These are phyloP conservation scores for Abrostola tripartita DNA, from an alignment of 2,888 invertebrate genomes.

Conservation along the genomic window DNA sequence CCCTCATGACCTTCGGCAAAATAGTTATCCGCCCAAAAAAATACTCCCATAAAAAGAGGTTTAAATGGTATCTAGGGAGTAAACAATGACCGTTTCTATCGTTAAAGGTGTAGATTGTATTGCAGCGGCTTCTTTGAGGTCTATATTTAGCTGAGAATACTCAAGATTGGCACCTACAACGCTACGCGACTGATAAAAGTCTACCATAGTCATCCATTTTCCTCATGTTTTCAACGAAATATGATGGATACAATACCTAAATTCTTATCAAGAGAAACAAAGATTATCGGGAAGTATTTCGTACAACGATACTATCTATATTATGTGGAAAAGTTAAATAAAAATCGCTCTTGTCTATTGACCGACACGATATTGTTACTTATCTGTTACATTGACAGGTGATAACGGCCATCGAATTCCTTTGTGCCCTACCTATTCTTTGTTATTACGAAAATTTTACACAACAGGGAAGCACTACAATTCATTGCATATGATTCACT, in stretches of 20 bases:
- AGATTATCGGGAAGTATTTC: slow-evolving; percentile 40
- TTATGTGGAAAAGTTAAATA: slow-evolving; percentile 43
- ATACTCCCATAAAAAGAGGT: too few relatives aligned
- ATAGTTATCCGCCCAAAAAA: too few relatives aligned
- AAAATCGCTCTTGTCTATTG: slow-evolving; percentile 31
- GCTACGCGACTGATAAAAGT: background rate
- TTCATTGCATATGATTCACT: slow-evolving; percentile 42
- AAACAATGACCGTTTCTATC: too few relatives aligned
- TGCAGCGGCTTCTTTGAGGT: too few relatives aligned
- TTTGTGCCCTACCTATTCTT: slow-evolving; percentile 4
- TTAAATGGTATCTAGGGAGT: too few relatives aligned
- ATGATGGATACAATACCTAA: slow-evolving; percentile 18
- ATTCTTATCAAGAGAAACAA: slow-evolving; percentile 24
- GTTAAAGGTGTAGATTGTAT: too few relatives aligned
- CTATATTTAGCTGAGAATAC: too few relatives aligned
- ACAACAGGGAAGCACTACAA: slow-evolving; percentile 11
- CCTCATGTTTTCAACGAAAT: slow-evolving; percentile 29
- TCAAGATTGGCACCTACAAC: too few relatives aligned
- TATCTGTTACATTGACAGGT: slow-evolving; percentile 31
- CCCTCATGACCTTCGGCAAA: too few relatives aligned
- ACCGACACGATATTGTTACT: slow-evolving; percentile 35
- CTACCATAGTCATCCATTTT: slow-evolving; percentile 3
- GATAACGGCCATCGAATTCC: slow-evolving; percentile 18
- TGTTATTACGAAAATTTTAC: slow-evolving; percentile 1
- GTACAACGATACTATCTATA: slow-evolving; percentile 6